Conservation (phyloP, 2,888 invertebrate species). For the Andrena marginata region DNA sequence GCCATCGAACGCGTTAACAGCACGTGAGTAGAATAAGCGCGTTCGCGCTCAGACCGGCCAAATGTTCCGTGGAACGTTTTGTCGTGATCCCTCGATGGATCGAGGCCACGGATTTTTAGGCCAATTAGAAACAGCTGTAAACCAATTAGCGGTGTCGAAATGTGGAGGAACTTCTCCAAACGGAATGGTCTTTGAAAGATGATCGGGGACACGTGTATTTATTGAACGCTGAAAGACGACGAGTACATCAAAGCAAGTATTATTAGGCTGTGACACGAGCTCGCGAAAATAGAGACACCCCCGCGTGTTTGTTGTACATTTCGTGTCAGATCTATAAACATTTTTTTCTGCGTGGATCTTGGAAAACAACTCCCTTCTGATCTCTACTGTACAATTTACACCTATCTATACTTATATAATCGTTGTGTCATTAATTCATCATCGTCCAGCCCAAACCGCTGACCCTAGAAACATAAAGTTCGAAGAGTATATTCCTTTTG, state of each 20-base stretch:
- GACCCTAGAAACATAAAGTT: too few species aligned
- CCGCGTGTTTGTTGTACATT: slow-evolving; percentile 69
- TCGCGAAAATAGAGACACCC: slow-evolving; percentile 74
- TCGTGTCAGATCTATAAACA: slow-evolving; percentile 28
- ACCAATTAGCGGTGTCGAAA: slow-evolving; percentile 17
- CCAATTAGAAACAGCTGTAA: slow-evolving; percentile 33
- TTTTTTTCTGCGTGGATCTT: slow-evolving; percentile 40
- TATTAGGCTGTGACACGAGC: slow-evolving; percentile 75
- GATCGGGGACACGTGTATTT: slow-evolving; percentile 73
- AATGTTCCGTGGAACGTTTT: background rate
- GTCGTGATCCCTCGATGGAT: background rate
- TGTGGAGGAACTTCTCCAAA: slow-evolving; percentile 4
- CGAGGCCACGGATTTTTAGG: background rate
- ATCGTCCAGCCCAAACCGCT: too few species aligned
- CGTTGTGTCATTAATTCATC: too few species aligned
- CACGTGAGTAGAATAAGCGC: background rate
- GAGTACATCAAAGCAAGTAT: slow-evolving; percentile 80
- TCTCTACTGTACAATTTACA: background rate
- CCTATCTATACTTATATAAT: too few species aligned
- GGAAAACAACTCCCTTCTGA: slow-evolving; percentile 27
- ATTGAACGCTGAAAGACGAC: slow-evolving; percentile 80
- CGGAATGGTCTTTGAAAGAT: slow-evolving; percentile 69
- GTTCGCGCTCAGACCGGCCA: background rate
- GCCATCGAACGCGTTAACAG: background rate
- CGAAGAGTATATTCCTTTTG: too few species aligned